Evolutionary conservation across 2,797 vertebrate genomes (phyloP), one percentile per base, ranked within the genome.

Genomic region (Enteromius thamalakanensis): DNA sequence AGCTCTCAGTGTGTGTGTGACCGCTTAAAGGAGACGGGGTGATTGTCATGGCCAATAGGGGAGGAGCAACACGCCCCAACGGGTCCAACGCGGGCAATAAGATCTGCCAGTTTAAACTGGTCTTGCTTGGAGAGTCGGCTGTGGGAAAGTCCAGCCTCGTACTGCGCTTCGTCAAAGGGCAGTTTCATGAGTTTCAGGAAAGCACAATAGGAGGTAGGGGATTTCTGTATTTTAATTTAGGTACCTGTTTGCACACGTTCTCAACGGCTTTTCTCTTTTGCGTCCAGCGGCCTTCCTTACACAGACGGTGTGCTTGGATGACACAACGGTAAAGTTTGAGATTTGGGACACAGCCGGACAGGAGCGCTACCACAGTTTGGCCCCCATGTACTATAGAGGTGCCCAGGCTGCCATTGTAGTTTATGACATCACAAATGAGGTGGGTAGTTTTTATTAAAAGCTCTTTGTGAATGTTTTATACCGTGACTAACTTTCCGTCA

Each of bases 271-370:
- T 12, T 60, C 29, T 37, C 23, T 7, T 26, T 77, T 58, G 76
- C 9, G 83, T 86, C 84, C 93, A 99, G 98, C 98, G 88, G 98
- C 98, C 90, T 99, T 99, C 90, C 94, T 99, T 92, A 99, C 98
- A 71, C 98, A 99, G 92, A 99, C 97, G 7, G 96, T 99, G 76
- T 99, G 97, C 94, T 95, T 99, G 88, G 98, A 99, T 75, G 98
- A 99, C 91, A 99, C 97, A 86, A 99, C 98, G 1, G 98, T 99
- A 90, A 99, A 99, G 91, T 99, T 99, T 96, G 97, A 99, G 92
- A 99, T 99, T 89, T 99, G 98, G 98, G 98, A 99, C 91, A 99
- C 98, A 82, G 98, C 98, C 85, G 98, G 98, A 77, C 98, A 99
- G 87, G 98, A 99, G 88, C 95, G 98, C 81, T 99, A 99, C 93